Evolutionary conservation across 2,888 invertebrate genomes (phyloP).

Genomic region (Idaea straminata): DNA sequence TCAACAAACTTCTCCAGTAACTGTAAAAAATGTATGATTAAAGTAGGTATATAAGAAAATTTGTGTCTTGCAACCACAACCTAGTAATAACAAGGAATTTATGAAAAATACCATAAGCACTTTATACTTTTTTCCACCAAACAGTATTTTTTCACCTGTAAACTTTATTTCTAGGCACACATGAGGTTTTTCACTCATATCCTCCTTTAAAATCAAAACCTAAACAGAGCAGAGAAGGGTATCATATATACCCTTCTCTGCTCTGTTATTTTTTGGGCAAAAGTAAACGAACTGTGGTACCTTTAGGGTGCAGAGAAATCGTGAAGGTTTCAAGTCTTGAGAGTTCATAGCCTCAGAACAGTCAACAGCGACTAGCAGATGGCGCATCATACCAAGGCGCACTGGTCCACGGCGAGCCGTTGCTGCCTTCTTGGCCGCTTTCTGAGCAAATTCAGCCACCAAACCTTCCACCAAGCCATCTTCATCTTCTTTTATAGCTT

Average conservation of each 20-base stretch:
- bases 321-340: slow-evolving; percentile 96
- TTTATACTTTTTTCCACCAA: too few species aligned
- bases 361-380: slow-evolving; percentile 94
- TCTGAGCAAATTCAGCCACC: slow-evolving; percentile 94
- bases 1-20: slow-evolving; percentile 95
- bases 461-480: slow-evolving; percentile 94
- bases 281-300: slow-evolving; percentile 60
- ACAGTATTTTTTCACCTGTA: too few species aligned
- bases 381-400: slow-evolving; percentile 98
- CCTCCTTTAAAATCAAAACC: too few species aligned
- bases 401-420: slow-evolving; percentile 87
- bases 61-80: neutral
- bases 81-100: too few species aligned
- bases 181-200: too few species aligned
- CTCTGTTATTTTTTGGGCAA: neutral
- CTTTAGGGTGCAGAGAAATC: slow-evolving; percentile 92
- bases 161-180: too few species aligned
- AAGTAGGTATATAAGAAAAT: neutral
- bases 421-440: slow-evolving; percentile 90
- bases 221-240: too few species aligned
- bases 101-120: too few species aligned
- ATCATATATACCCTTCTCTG: too few species aligned
- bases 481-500: slow-evolving; percentile 97
- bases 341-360: slow-evolving; percentile 96
- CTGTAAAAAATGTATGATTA: slow-evolving; percentile 68